Evolutionary conservation across 1,140 invertebrate genomes (phyloP), one percentile per base, ranked within the genome.

Genomic region (Ruditapes philippinarum): DNA sequence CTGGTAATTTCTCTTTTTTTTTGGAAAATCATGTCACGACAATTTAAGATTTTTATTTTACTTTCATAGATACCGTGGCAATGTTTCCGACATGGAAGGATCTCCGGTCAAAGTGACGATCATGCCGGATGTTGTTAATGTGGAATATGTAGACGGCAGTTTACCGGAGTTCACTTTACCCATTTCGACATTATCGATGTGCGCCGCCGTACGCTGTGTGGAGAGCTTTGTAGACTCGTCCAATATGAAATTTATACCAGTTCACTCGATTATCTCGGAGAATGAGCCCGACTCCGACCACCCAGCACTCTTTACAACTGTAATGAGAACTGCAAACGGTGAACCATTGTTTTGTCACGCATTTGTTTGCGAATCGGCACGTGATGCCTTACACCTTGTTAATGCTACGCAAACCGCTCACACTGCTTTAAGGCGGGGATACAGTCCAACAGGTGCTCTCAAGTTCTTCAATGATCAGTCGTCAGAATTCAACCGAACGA

Each of bases 281-380:
- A 78, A 87, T 28, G 90, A 78, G 11, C 91, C 83, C 22, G 70
- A 90, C 33, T 96, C 97, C 42, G 97, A 97, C 70, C 98, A 99
- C 95, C 99, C 99, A 62, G 99, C 99, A 9, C 97, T 99, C 49
- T 99, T 99, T 96, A 98, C 99, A 49, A 98, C 98, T 79, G 99
- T 99, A 68, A 96, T 99, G 68, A 97, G 99, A 54, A 57, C 99
- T 60, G 22, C n/a, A 40, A 98, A 99, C 22, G 99, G 99, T 91
- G 99, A 99, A 88, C 95, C 99, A 19, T 96, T 99, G 22, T 99
- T 99, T 96, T 99, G 99, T 97, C 99, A 99, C 96, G 98, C 98
- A 45, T 99, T 99, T 95, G 99, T 99, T 92, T 99, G 98, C 96
- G 99, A 99, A 31, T 84, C 92, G 0, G 73, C 73, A 7, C 73